Base-by-base conservation (phyloP, 1,140 invertebrate genomes). In the Drosophila pectinifera region DNA sequence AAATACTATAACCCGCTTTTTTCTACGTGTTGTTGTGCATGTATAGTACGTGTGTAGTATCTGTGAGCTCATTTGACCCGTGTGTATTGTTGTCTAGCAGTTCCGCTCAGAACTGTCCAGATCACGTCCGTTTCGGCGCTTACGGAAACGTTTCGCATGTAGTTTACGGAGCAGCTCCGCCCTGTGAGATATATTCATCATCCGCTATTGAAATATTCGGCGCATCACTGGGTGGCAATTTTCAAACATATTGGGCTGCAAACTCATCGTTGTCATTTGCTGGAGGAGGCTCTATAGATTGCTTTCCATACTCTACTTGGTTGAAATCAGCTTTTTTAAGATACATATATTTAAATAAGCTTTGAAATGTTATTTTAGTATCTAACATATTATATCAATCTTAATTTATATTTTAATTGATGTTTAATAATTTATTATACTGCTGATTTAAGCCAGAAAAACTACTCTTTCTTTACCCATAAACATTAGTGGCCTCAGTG, bases 141-240 rank as follows among this genome's bases (percentile, higher is more conserved):
- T 49, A 34, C 64, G 62, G 43, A 76, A 67, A 53, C 48, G 51
- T 62, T 82, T 62, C 28, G 42, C 69, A 75, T 75, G 39, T 67
- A 51, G 39, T 57, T 56, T 69, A 46, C 49, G 20, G 7, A 56
- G 49, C 31, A 43, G 58, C 53, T 65, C 22, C 41, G 26, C 57
- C 48, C 57, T 46, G 46, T 48, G 10, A 54, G 43, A 77, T 85
- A 77, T 85, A 88, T 88, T 72, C 69, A 88, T 88, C 83, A 79
- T 69, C 70, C 49, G 39, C 54, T 46, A 81, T 78, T 81, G 64
- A 82, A 86, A 75, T 86, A 86, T 86, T 74, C 70, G 70, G 63
- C 75, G 64, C 61, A 80, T 88, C 79, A 83, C 61, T 86, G 70
- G 49, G 49, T 46, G 62, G 65, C 69, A 76, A 82, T 85, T 86